Base-by-base conservation (phyloP, 2,113 vertebrate species). In the Amazona guildingii region DNA sequence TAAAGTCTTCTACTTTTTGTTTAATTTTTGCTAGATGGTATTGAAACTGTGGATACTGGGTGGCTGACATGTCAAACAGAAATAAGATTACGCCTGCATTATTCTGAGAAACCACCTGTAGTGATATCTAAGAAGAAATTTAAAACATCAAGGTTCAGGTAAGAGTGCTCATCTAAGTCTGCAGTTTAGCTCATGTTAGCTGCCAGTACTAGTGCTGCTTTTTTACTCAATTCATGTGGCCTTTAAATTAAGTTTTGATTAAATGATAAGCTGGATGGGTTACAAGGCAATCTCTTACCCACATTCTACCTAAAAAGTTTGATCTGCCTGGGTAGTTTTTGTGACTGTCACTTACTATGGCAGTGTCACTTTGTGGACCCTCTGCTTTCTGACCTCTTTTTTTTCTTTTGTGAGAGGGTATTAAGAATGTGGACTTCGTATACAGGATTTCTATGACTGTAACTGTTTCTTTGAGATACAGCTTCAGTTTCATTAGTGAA, bases 81-180 rank as follows among this genome's bases (percentile, higher is more conserved):
- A 98, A 98, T 99, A 91, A 99, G 99, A 82, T 97, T 99, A 76
- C 98, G 99, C 63, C 98, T 99, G 89, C 99, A 99, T 98, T 98
- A 98, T 97, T 99, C 99, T 74, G 98, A 99, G 96, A 99, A 97
- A 95, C 93, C 98, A 61, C 99, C 99, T 29, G 99, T 99, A 67
- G 98, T 98, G 39, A 99, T 99, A 92, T 98, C 99, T 8, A 99
- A 99, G 98, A 99, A 99, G 96, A 99, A 99, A 97, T 99, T 98
- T 95, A 99, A 99, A 98, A 99, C 99, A 83, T 99, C 99, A 52
- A 98, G 99, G 95, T 99, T 99, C 98, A 99, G 99, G 99, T 99
- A 98, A 96, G 97, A 93, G 39, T 31, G 28, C 81, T 94, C 85
- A n/a, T 95, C 54, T 86, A 27, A 37, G 8, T 25, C 15, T 62